Evolutionary conservation across 1,140 invertebrate species (phyloP), one percentile per base, ranked within the genome.

Genomic region (Leptoteleia sp.): DNA sequence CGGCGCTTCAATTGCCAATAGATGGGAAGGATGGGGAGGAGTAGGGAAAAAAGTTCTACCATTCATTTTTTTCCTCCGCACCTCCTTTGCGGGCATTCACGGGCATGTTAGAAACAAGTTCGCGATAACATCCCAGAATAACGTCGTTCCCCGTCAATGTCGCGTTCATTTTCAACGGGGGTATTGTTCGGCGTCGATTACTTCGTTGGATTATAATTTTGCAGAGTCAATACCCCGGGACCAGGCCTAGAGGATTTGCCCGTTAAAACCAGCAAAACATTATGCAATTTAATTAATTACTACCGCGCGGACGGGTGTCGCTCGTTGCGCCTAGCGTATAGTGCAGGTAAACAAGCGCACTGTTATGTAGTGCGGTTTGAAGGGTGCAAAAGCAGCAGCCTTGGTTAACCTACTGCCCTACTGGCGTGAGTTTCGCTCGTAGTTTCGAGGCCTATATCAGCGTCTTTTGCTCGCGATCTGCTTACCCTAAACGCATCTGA

Each of bases 371-470:
- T 59, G 55, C 27, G 65, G 76, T 76, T 81, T 79, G 73, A 82
- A 85, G 84, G 78, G 78, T 82, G 81, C 78, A n/a, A 83, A 79
- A 82, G 54, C 76, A 78, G 70, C 73, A 80, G 85, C 85, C 85
- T 80, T 84, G 81, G 78, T 82, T 89, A 89, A 89, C 88, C 88
- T 84, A 89, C 84, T 89, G 88, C 85, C 88, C 88, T 84, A 89
- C 79, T 88, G 78, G 52, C 77, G 83, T 70, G 67, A 82, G 84
- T 80, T 76, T 83, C 73, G 59, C 78, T 83, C 80, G 80, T 82
- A 82, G 80, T 82, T 68, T 61, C 76, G 40, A 64, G 75, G 68
- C 59, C 31, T 64, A 45, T 48, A 59, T 80, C 70, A 54, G 37
- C 50, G 64, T 71, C 71, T 81, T 72, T 70, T 45, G 11, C 8